These are phyloP conservation scores for Ruditapes philippinarum DNA, from an alignment of 1,140 invertebrate genomes.

Conservation along the genomic window DNA sequence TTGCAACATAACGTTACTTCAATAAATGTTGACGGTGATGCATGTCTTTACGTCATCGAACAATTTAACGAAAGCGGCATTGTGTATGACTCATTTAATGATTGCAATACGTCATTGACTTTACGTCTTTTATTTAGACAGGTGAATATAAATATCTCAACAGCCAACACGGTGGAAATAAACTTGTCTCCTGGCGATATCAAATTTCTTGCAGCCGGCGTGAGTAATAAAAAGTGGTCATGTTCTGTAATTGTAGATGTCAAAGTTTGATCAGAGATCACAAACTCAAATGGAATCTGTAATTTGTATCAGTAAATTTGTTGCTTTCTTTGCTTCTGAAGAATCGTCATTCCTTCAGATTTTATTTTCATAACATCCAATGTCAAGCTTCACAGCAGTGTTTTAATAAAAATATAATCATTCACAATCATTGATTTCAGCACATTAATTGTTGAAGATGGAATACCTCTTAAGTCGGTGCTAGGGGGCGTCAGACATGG, in stretches of 20 bases:
- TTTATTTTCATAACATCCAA: too few species aligned
- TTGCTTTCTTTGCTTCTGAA: too few species aligned
- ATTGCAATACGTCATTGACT: too few species aligned
- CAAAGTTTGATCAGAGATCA: neutral
- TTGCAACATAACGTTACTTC: neutral
- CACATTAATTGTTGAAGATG: too few species aligned
- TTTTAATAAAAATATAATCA: too few species aligned
- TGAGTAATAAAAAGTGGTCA: neutral
- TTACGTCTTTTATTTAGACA: slow-evolving; percentile 39
- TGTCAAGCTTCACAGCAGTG: too few species aligned
- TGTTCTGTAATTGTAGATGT: neutral
- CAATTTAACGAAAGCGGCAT: slow-evolving; percentile 66
- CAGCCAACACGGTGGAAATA: neutral
- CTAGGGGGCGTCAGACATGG: too few species aligned
- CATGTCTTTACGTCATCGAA: slow-evolving; percentile 68
- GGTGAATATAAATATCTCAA: slow-evolving; percentile 42
- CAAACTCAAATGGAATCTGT: too few species aligned
- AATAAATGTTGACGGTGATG: neutral
- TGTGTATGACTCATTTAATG: slow-evolving; percentile 66
- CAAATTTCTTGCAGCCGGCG: slow-evolving; percentile 55
- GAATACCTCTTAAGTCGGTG: too few species aligned
- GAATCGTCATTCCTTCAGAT: too few species aligned
- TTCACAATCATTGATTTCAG: too few species aligned
- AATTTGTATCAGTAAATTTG: too few species aligned
- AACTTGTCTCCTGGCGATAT: slow-evolving; percentile 54